Evolutionary conservation across 2,797 vertebrate genomes (phyloP).

Genomic region (Orientallactaga sibirica): DNA sequence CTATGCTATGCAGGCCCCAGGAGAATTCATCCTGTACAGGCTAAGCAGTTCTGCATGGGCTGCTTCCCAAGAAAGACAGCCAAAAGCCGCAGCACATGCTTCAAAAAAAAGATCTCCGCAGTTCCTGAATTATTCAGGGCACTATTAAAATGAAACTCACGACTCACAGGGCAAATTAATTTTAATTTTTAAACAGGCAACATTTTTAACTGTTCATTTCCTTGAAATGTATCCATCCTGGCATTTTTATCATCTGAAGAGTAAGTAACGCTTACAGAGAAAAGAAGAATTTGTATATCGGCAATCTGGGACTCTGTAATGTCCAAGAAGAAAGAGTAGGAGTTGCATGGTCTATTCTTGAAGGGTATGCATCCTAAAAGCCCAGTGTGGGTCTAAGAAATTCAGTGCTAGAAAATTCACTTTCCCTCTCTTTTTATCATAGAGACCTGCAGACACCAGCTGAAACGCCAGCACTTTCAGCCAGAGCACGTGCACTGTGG

Average conservation of each 20-base stretch:
- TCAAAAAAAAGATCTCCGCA: slow-evolving; percentile 80
- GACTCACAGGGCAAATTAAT: slow-evolving; percentile 83
- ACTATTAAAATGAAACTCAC: slow-evolving; percentile 87
- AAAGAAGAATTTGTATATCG: background rate
- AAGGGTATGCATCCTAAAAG: background rate
- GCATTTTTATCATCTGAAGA: slow-evolving; percentile 79
- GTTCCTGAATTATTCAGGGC: slow-evolving; percentile 87
- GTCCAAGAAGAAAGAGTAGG: background rate
- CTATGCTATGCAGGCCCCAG: background rate
- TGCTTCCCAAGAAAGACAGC: slow-evolving; percentile 75
- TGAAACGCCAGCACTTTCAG: background rate
- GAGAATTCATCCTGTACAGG: slow-evolving; percentile 33
- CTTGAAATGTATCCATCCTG: slow-evolving; percentile 77
- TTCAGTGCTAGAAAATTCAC: background rate
- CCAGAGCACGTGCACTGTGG: background rate
- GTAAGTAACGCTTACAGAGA: slow-evolving; percentile 72
- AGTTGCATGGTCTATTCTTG: background rate
- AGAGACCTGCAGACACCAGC: background rate
- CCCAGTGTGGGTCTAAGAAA: background rate
- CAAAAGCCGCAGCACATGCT: slow-evolving; percentile 72
- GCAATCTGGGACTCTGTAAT: background rate
- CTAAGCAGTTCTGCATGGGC: slow-evolving; percentile 65
- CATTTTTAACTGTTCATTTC: slow-evolving; percentile 86
- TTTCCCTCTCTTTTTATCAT: slow-evolving; percentile 1
- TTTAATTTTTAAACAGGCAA: slow-evolving; percentile 89